phyloP scores from a whole-genome alignment of 2,888 invertebrate genomes.

The Tyria jacobaeae region DNA sequence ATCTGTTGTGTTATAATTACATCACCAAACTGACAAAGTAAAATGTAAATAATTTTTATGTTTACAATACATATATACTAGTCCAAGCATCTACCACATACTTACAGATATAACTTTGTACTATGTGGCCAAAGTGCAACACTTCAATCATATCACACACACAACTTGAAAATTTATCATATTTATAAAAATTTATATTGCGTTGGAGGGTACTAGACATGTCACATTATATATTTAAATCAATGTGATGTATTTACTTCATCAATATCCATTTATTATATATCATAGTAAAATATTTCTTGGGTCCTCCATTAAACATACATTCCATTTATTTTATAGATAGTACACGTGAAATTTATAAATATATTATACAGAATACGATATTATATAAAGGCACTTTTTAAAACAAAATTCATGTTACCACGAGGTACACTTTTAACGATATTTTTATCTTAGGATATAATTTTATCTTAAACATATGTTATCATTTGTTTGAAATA shows the following conservation, averaged over 20 bases:
- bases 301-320: slow-evolving; percentile 19
- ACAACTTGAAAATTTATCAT: slow-evolving; percentile 12
- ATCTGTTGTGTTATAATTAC: too few relatives aligned
- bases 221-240: slow-evolving; percentile 11
- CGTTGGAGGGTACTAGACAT: slow-evolving; percentile 10
- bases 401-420: slow-evolving; percentile 62
- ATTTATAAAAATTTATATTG: slow-evolving; percentile 26
- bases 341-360: slow-evolving; percentile 38
- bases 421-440: slow-evolving; percentile 52
- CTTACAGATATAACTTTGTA: slow-evolving; percentile 31
- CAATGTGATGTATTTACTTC: slow-evolving; percentile 34
- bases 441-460: slow-evolving; percentile 9
- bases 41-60: too few relatives aligned
- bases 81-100: slow-evolving; percentile 1
- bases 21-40: too few relatives aligned
- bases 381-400: slow-evolving; percentile 70
- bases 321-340: slow-evolving; percentile 30
- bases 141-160: slow-evolving; percentile 31
- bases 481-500: slow-evolving; percentile 6
- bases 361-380: slow-evolving; percentile 46
- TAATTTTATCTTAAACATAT: neutral
- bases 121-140: slow-evolving; percentile 36
- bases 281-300: slow-evolving; percentile 21
- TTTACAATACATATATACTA: neutral
- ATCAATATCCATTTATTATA: slow-evolving; percentile 18